phyloP scores from a whole-genome alignment of 2,113 vertebrate genomes.

The Todiramphus saurophagus region DNA sequence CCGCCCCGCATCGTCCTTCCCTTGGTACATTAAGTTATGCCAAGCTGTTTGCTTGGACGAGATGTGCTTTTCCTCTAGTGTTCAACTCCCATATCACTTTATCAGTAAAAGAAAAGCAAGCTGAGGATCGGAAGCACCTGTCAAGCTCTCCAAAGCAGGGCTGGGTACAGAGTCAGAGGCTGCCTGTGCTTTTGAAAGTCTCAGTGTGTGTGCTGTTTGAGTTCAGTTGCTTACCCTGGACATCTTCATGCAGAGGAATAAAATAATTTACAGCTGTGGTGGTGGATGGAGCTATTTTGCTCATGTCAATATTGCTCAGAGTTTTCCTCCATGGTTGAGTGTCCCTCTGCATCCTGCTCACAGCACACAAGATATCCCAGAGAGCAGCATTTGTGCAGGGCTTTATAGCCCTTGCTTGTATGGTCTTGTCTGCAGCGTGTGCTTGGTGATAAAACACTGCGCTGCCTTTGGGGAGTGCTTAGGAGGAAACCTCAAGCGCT shows the following conservation, averaged over 20 bases:
- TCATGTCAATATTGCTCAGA: neutral
- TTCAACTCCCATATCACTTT: neutral
- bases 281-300: neutral
- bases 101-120: neutral
- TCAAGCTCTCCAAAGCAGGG: neutral
- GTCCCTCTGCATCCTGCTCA: fast-evolving
- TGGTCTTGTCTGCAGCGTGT: fast-evolving
- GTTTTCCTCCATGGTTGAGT: neutral
- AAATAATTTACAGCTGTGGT: neutral
- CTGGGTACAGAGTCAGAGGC: neutral
- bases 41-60: neutral
- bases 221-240: neutral
- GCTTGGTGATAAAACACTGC: neutral
- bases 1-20: neutral
- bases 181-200: neutral
- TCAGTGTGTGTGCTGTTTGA: neutral
- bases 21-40: neutral
- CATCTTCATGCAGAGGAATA: neutral
- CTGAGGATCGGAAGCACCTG: neutral
- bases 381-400: neutral
- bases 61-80: neutral
- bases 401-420: neutral
- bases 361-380: neutral
- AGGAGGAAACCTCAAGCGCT: neutral
- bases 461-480: neutral